A percentile compares a stretch with the other conserved stretches of the same genome.
phyloP scores from a whole-genome alignment of 92 coral and sea anemone species.

The Hydrozoanthus gracilis region DNA sequence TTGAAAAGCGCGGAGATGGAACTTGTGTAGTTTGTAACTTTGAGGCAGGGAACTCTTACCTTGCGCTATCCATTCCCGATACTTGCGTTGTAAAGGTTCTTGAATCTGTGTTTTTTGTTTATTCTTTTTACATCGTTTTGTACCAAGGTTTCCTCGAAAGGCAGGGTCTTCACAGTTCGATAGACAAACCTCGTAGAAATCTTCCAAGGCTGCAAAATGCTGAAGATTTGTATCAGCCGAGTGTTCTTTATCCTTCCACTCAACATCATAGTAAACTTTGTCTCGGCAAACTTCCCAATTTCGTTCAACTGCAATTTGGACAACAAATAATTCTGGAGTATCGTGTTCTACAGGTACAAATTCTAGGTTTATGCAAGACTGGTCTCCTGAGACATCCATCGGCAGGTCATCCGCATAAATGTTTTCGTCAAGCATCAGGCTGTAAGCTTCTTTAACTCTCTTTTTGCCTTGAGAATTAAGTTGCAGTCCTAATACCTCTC shows the following conservation, averaged over 20 bases:
- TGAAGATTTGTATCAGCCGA: neutral
- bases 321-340: neutral
- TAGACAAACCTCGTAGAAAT: neutral
- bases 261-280: neutral
- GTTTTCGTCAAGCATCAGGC: neutral
- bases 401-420: neutral
- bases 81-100: neutral
- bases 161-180: neutral
- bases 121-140: neutral
- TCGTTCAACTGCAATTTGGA: neutral
- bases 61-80: neutral
- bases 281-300: conserved; percentile 3
- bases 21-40: no score
- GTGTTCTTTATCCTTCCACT: neutral
- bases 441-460: neutral
- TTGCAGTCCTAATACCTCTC: neutral
- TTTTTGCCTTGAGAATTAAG: neutral
- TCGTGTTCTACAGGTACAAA: neutral
- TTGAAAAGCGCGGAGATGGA: no score
- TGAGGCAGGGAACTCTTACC: neutral
- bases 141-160: neutral
- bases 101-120: neutral
- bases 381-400: neutral
- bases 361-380: neutral
- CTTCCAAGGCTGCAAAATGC: neutral